Conservation (phyloP, 2,888 invertebrate species). For the Agrypnus murinus region DNA sequence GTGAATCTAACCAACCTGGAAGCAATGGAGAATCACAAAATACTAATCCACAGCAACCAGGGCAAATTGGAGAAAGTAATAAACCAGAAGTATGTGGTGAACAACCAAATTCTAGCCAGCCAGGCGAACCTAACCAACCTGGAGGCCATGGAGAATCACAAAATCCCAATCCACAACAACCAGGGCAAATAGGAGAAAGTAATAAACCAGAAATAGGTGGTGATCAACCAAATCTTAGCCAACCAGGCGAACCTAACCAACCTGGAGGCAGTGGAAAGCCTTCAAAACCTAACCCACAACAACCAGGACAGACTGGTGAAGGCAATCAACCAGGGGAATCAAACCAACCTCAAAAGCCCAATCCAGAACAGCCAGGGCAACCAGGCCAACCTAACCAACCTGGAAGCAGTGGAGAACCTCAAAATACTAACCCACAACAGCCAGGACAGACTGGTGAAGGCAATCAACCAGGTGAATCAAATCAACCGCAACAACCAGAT, state of each 20-base stretch:
- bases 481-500: neutral
- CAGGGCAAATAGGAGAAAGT: neutral
- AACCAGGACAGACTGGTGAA: neutral
- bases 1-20: neutral
- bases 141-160: neutral
- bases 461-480: neutral
- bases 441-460: no score
- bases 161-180: neutral
- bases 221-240: neutral
- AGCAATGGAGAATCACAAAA: conserved; percentile 5
- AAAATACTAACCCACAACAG: neutral
- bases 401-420: neutral
- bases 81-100: neutral
- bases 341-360: neutral
- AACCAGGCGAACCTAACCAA: neutral
- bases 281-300: neutral
- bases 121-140: neutral
- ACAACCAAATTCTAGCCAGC: neutral
- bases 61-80: conserved; percentile 3
- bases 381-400: neutral
- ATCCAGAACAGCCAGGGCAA: neutral
- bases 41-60: conserved; percentile 10
- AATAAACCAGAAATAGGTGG: neutral
- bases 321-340: neutral
- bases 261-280: neutral